phyloP scores from a whole-genome alignment of 2,113 vertebrate species.

The Myrmecobius fasciatus region DNA sequence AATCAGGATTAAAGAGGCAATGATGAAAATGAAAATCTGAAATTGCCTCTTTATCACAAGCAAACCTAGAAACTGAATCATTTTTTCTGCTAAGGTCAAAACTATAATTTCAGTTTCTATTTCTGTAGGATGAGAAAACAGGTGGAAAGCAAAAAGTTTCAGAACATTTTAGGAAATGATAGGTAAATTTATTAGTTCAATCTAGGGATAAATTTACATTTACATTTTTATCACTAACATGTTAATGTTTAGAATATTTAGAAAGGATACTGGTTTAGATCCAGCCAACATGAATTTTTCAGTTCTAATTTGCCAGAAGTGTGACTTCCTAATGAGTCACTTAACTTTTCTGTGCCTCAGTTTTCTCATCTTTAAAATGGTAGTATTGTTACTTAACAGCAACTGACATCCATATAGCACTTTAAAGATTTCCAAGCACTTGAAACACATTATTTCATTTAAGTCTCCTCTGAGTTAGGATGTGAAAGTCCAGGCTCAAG shows the following conservation, averaged over 20 bases:
- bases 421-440: neutral
- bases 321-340: neutral
- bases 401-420: neutral
- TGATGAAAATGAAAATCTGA: neutral
- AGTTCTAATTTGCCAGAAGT: neutral
- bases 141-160: neutral
- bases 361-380: neutral
- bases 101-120: neutral
- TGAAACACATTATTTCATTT: neutral
- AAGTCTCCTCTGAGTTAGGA: neutral
- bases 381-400: neutral
- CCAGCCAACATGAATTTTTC: neutral
- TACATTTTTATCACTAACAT: neutral
- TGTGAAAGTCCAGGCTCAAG: neutral
- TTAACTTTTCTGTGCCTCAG: neutral
- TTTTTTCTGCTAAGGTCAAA: constrained; percentile 1
- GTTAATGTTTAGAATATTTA: neutral
- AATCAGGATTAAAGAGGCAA: neutral
- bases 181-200: neutral
- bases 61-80: neutral
- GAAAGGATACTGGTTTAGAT: neutral
- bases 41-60: neutral
- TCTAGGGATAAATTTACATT: neutral
- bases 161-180: neutral
- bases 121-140: neutral